Conservation (phyloP, 2,888 invertebrate genomes). For the Drosophila rubida region DNA sequence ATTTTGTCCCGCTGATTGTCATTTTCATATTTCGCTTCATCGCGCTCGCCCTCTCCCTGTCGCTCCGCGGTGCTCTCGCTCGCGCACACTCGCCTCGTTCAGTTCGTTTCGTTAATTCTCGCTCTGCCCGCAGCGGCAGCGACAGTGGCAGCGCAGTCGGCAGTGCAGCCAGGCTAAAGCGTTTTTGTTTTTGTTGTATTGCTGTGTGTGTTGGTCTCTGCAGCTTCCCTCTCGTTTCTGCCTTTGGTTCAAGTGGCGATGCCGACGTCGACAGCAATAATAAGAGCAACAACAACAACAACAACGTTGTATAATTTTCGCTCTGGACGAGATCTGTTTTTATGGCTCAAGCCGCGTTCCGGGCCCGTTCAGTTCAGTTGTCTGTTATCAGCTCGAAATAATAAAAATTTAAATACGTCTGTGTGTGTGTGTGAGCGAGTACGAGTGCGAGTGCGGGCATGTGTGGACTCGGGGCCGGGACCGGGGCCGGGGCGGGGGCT, state of each 20-base stretch:
- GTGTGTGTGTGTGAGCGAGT: conserved; percentile 20
- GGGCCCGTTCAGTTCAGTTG: conserved; percentile 56
- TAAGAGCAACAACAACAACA: conserved; percentile 11
- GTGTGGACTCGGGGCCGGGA: conserved; percentile 69
- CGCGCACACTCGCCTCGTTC: neutral
- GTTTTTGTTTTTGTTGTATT: conserved; percentile 24
- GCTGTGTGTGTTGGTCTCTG: conserved; percentile 49
- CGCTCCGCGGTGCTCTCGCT: conserved; percentile 7
- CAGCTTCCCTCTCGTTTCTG: conserved; percentile 72
- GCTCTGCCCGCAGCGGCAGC: conserved; percentile 40
- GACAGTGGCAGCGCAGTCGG: conserved; percentile 5
- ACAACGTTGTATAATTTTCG: conserved; percentile 67
- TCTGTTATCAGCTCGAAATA: conserved; percentile 82
- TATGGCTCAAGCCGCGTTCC: conserved; percentile 72
- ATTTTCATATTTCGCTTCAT: conserved; percentile 62
- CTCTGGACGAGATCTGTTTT: conserved; percentile 78
- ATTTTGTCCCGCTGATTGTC: conserved; percentile 67
- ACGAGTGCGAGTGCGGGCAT: conserved; percentile 54
- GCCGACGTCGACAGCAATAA: conserved; percentile 31
- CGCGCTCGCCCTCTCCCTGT: conserved; percentile 5
- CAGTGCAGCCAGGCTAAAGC: conserved; percentile 51
- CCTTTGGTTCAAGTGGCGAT: conserved; percentile 76
- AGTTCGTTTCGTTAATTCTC: conserved; percentile 17
- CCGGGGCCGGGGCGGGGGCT: conserved; percentile 74
- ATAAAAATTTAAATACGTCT: conserved; percentile 79